These are phyloP conservation scores for Caenorhabditis wallacei DNA, from an alignment of 2,888 invertebrate species.

Conservation along the genomic window DNA sequence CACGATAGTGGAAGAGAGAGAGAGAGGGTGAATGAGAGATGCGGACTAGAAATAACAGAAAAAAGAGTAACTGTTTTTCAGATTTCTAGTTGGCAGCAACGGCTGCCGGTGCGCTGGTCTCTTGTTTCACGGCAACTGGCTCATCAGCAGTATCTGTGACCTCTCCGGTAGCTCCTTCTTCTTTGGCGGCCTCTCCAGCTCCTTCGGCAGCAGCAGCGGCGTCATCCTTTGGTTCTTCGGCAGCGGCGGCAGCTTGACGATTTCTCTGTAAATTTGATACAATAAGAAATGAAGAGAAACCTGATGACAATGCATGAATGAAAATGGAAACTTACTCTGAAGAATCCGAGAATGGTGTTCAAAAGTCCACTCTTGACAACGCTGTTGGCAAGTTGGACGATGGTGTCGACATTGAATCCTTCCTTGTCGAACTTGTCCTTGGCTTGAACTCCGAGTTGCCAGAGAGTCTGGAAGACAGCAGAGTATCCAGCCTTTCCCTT, in stretches of 20 bases:
- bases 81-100: constrained; percentile 63
- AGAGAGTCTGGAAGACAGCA: constrained; percentile 80
- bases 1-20: constrained; percentile 35
- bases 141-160: constrained; percentile 57
- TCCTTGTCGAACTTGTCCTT: constrained; percentile 75
- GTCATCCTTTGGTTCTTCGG: constrained; percentile 53
- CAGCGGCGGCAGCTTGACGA: constrained; percentile 52
- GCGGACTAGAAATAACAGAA: constrained; percentile 38
- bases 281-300: not conserved
- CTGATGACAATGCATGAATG: no score
- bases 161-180: constrained; percentile 25
- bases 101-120: constrained; percentile 60
- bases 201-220: constrained; percentile 44
- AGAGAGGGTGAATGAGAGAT: constrained; percentile 44
- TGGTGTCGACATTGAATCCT: constrained; percentile 74
- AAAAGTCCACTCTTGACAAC: constrained; percentile 76
- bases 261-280: constrained; percentile 38
- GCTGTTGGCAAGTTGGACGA: constrained; percentile 72
- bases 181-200: constrained; percentile 40
- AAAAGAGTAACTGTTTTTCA: not conserved
- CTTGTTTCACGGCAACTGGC: constrained; percentile 58
- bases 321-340: constrained; percentile 70
- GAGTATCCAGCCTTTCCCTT: constrained; percentile 81
- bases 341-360: constrained; percentile 78
- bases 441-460: constrained; percentile 75